These are phyloP conservation scores for Morpho achilles DNA, from an alignment of 2,888 invertebrate genomes.

Conservation along the genomic window DNA sequence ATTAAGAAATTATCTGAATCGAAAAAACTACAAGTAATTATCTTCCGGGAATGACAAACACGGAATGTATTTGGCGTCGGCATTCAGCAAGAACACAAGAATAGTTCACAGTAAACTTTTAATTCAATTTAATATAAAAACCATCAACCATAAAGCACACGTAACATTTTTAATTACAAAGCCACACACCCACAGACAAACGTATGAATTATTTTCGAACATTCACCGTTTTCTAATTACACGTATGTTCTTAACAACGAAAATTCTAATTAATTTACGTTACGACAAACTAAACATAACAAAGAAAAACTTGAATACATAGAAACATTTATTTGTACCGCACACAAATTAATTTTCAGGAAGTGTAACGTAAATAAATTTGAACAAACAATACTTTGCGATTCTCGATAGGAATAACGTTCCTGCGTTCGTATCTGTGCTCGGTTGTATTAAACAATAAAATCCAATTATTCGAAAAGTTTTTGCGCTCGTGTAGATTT, in stretches of 20 bases:
- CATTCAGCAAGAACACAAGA: conserved; percentile 3
- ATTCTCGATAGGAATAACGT: conserved; percentile 5
- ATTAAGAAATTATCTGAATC: too few relatives aligned
- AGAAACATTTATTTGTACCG: conserved; percentile 44
- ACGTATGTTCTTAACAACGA: conserved; percentile 60
- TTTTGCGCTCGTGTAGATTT: conserved; percentile 1
- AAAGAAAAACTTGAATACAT: conserved; percentile 43
- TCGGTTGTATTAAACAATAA: conserved; percentile 6
- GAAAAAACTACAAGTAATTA: too few relatives aligned
- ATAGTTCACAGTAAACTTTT: too few relatives aligned
- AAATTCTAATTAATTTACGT: conserved; percentile 65
- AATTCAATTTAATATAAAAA: not conserved
- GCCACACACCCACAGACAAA: conserved; percentile 32
- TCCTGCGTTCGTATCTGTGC: conserved; percentile 3
- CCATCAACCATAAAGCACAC: conserved; percentile 29
- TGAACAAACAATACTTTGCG: conserved; percentile 9
- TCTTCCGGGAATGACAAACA: too few relatives aligned
- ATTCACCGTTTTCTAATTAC: conserved; percentile 57
- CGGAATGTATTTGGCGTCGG: too few relatives aligned
- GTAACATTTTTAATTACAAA: conserved; percentile 37
- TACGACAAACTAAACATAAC: conserved; percentile 56
- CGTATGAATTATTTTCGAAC: conserved; percentile 48
- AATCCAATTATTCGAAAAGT: conserved; percentile 12
- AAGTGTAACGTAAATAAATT: conserved; percentile 48
- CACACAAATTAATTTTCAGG: conserved; percentile 61